A percentile compares a stretch with the other conserved stretches of the same genome.
phyloP scores from a whole-genome alignment of 2,797 vertebrate species.

The Megalops cyprinoides region DNA sequence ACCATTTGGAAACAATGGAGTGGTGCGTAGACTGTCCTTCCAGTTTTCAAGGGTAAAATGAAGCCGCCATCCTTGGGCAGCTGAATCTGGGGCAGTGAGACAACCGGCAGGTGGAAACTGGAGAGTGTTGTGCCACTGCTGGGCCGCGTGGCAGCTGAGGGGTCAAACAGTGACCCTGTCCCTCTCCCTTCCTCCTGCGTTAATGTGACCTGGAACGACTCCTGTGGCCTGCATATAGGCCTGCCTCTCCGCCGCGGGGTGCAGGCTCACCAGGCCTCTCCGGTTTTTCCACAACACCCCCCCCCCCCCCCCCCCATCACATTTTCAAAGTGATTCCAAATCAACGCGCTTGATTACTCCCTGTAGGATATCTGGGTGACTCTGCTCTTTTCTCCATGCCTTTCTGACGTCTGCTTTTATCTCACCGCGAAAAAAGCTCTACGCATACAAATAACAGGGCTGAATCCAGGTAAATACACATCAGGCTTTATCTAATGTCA shows the following conservation, averaged over 20 bases:
- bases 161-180: slow-evolving; percentile 31
- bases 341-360: slow-evolving; percentile 28
- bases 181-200: not conserved
- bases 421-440: not conserved
- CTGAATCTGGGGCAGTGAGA: slow-evolving; percentile 14
- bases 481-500: slow-evolving; percentile 3
- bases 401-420: not conserved
- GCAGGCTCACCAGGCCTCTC: not conserved
- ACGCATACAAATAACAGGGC: slow-evolving; percentile 11
- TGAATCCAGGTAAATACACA: slow-evolving; percentile 1
- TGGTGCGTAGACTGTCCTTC: too few species aligned
- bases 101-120: slow-evolving; percentile 34
- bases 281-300: not conserved
- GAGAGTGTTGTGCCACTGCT: slow-evolving; percentile 5
- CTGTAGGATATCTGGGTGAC: slow-evolving; percentile 23
- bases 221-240: not conserved
- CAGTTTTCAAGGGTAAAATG: too few species aligned
- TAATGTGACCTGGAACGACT: too few species aligned
- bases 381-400: not conserved
- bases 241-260: not conserved
- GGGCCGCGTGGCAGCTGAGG: slow-evolving; percentile 39
- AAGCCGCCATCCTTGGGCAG: too few species aligned
- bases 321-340: slow-evolving; percentile 21
- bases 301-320: not conserved
- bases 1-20: too few species aligned